Base-by-base conservation (phyloP, 2,888 invertebrate genomes). In the Dexiosoma caninum region DNA sequence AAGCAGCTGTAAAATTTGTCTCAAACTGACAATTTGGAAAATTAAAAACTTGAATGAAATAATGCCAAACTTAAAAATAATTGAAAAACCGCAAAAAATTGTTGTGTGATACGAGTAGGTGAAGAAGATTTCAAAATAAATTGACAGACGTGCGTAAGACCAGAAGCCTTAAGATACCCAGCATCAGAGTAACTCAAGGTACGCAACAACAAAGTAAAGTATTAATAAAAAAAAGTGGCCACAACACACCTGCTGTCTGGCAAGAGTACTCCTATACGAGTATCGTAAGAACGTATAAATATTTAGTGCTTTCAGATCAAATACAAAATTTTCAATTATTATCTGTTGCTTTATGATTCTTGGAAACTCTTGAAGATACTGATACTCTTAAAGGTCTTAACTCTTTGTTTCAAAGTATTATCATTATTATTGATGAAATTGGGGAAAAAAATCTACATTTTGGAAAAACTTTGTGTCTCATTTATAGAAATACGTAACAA, bases 111-210 rank as follows among this genome's bases (percentile, higher is more conserved):
- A 67, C 60, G 40, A 53, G 19, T 21, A 12, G 16, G 10, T 75
- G 9, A 66, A 75, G n/a, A 70, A 66, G 75, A 76, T 71, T 66
- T 76, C 55, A 76, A 62, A 27, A 19, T 53, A 64, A 64, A 37
- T 74, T 80, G 76, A 71, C 76, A 71, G 71, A 32, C 60, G 53
- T 62, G 76, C 60, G 76, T 80, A 80, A 80, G 55, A 46, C 79
- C 80, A 80, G 80, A 80, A 76, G 76, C 71, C 80, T n/a, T n/a
- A n/a, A n/a, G n/a, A n/a, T n/a, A n/a, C n/a, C n/a, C n/a, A n/a
- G n/a, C n/a, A n/a, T n/a, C n/a, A 71, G 42, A 35, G 27, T 51
- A 70, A 46, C 27, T 30, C 40, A 59, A 42, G 10, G 14, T 14
- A 44, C 21, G 6, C 16, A 53, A n/a, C 37, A 12, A 53, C 10